Base-by-base conservation (phyloP, 2,113 vertebrate genomes). In the Callionymus lyra region DNA sequence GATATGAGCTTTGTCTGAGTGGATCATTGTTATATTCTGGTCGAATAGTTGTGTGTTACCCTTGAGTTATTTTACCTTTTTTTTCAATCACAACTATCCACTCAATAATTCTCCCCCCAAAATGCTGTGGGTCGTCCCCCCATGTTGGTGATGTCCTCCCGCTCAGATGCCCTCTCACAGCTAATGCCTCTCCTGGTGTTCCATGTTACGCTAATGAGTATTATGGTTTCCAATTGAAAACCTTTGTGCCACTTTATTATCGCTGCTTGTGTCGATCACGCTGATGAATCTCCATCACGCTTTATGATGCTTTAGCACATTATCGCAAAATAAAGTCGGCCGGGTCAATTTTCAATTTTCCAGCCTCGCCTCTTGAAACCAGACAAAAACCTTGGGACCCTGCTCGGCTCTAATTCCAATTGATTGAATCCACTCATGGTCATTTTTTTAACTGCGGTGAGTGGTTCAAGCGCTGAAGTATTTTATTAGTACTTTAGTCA, bases 151-250 rank as follows among this genome's bases (percentile, higher is more conserved):
- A 42, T 58, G 54, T 57, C 35, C 64, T 70, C 75, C 71, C 56
- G 33, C 65, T 56, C 50, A 47, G 64, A 38, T 41, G 55, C 56
- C 61, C 82, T 75, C 76, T 76, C 34, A 27, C 46, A 39, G 68
- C 63, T 81, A 79, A 79, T 77, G 76, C 65, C 81, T 68, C 74
- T 82, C 80, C 62, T 68, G 68, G 67, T 77, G 76, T 73, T 69
- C 74, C 82, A 79, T 83, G 79, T 71, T 71, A 58, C 34, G 39
- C 65, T 83, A 85, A 85, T 84, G 75, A 82, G 65, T 70, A 68
- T 82, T 82, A 77, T 77, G 72, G 68, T 74, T 82, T 81, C 80
- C 73, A 82, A 84, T 84, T 82, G 70, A 80, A 79, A 85, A 70
- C 77, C 80, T 84, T 81, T 81, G 78, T 78, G 65, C 62, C 47